phyloP scores from a whole-genome alignment of 2,797 vertebrate genomes.

The Aphelocoma californica region DNA sequence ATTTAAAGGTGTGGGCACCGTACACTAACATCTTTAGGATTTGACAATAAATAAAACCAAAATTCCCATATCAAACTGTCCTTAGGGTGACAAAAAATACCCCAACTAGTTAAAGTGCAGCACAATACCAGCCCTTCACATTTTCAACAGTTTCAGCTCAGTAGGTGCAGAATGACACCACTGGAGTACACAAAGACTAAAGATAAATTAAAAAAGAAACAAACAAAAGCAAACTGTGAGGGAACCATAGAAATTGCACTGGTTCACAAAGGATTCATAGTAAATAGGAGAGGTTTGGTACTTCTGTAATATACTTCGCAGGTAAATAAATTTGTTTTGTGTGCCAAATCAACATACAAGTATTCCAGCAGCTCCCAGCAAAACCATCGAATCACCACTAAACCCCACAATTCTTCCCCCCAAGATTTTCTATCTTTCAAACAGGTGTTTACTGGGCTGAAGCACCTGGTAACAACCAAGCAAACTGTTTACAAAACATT shows the following conservation, averaged over 20 bases:
- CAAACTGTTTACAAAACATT: neutral
- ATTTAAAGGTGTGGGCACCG: constrained; percentile 47
- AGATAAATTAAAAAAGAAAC: neutral
- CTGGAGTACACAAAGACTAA: neutral
- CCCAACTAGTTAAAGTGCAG: neutral
- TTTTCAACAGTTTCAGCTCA: neutral
- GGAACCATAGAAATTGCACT: neutral
- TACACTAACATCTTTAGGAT: constrained; percentile 41
- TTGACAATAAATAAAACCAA: constrained; percentile 57
- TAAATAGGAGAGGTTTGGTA: neutral
- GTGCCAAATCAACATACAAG: neutral
- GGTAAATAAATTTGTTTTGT: neutral
- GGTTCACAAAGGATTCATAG: neutral
- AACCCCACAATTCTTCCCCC: neutral
- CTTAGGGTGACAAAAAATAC: neutral
- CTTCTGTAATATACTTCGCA: neutral
- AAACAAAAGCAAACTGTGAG: neutral
- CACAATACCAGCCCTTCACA: neutral
- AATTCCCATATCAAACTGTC: constrained; percentile 19
- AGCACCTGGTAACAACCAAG: neutral
- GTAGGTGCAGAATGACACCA: neutral
- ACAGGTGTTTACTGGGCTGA: neutral
- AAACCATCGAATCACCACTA: neutral
- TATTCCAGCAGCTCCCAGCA: neutral
- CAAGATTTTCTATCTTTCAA: neutral